A percentile compares a stretch with the other conserved stretches of the same genome.
Conservation (phyloP, 1,140 invertebrate species). For the Scylla paramamosain region DNA sequence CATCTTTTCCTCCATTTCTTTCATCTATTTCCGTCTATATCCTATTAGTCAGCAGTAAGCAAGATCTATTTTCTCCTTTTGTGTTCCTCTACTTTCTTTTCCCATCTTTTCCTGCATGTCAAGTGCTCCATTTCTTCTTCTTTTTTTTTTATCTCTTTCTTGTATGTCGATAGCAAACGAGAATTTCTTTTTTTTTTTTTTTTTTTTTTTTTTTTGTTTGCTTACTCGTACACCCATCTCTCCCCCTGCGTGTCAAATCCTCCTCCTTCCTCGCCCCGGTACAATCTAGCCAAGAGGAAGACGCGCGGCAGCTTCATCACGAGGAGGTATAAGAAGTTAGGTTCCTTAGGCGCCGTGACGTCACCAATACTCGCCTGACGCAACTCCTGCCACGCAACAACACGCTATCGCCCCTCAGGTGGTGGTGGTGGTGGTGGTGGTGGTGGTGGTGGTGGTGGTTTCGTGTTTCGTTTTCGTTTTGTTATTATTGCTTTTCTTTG, state of each 20-base stretch:
- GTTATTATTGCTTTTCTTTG: no score
- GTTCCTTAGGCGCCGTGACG: neutral
- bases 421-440: neutral
- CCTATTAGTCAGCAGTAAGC: no score
- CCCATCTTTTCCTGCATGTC: no score
- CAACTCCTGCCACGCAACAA: neutral
- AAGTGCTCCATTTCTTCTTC: no score
- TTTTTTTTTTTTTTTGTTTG: neutral
- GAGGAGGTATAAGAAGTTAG: neutral
- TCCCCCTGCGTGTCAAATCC: neutral
- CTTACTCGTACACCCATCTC: neutral
- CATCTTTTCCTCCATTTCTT: no score
- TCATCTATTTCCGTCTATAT: no score
- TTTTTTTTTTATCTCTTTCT: no score
- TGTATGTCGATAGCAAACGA: no score
- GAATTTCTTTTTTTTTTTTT: no score
- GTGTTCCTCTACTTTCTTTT: no score
- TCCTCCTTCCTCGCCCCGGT: neutral
- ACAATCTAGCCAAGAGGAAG: neutral
- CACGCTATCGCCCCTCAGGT: neutral
- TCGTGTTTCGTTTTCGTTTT: no score
- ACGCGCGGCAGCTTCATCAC: neutral
- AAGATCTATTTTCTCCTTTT: no score
- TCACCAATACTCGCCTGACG: constrained; percentile 9
- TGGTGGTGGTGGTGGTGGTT: neutral